phyloP scores from a whole-genome alignment of 1,140 invertebrate genomes.

The Formica exsecta region DNA sequence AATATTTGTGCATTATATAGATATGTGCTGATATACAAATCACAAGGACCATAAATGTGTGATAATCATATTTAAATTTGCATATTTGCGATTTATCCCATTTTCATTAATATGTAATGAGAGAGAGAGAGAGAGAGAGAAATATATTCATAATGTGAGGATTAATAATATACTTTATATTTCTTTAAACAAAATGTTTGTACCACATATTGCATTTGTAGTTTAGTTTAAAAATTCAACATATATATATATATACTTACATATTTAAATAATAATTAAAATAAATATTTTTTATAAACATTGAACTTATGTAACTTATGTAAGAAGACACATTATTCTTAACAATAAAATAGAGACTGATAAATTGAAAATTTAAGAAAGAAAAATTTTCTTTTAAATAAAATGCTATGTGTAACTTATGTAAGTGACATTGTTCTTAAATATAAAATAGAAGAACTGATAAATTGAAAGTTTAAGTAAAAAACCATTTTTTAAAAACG shows the following conservation, averaged over 20 bases:
- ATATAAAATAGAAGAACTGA: not conserved
- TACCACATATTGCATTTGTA: slow-evolving; percentile 28
- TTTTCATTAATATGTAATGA: not conserved
- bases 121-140: no score
- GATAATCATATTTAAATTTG: slow-evolving; percentile 10
- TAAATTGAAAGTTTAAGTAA: slow-evolving; percentile 12
- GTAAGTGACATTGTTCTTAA: not conserved
- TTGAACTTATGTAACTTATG: not conserved
- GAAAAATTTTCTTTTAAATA: no score
- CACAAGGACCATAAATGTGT: not conserved
- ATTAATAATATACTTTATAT: slow-evolving; percentile 11
- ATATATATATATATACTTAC: not conserved
- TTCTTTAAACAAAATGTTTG: not conserved
- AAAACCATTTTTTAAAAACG: not conserved
- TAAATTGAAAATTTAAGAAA: no score
- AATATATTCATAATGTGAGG: not conserved
- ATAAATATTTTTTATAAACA: slow-evolving; percentile 16
- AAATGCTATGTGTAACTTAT: not conserved
- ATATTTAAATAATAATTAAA: not conserved
- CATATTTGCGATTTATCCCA: not conserved
- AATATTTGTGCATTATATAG: not conserved
- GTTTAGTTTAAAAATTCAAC: slow-evolving; percentile 1
- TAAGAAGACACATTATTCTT: not conserved
- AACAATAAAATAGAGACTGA: no score
- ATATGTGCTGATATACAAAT: not conserved